phyloP scores from a whole-genome alignment of 2,113 vertebrate species.

The Sialia sialis region DNA sequence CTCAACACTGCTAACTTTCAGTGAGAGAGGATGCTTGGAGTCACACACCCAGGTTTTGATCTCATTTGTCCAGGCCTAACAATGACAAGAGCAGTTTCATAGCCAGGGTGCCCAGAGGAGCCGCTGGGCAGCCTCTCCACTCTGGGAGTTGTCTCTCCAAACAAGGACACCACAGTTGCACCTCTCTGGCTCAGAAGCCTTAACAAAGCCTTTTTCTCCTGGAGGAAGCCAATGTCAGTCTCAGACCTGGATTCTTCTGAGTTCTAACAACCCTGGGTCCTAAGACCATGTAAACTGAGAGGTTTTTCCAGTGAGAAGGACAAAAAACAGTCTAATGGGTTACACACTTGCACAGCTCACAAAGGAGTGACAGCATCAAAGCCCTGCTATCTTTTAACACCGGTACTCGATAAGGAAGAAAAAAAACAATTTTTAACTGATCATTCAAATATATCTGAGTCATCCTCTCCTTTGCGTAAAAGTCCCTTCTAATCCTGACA shows the following conservation, averaged over 20 bases:
- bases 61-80: neutral
- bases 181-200: neutral
- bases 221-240: neutral
- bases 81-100: neutral
- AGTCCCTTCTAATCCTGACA: slow-evolving; percentile 10
- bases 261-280: neutral
- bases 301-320: neutral
- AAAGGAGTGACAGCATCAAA: neutral
- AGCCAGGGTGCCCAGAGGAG: neutral
- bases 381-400: neutral
- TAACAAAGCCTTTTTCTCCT: neutral
- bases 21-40: neutral
- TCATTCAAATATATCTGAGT: slow-evolving; percentile 28
- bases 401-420: neutral
- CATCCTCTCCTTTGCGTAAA: slow-evolving; percentile 15
- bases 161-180: neutral
- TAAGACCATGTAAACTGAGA: neutral
- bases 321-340: neutral
- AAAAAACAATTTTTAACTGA: slow-evolving; percentile 6
- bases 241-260: neutral
- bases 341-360: neutral
- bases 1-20: neutral
- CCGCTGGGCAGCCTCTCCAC: neutral
- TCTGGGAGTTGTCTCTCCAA: neutral
- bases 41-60: neutral